phyloP scores from a whole-genome alignment of 2,113 vertebrate species.

The Pica pica region DNA sequence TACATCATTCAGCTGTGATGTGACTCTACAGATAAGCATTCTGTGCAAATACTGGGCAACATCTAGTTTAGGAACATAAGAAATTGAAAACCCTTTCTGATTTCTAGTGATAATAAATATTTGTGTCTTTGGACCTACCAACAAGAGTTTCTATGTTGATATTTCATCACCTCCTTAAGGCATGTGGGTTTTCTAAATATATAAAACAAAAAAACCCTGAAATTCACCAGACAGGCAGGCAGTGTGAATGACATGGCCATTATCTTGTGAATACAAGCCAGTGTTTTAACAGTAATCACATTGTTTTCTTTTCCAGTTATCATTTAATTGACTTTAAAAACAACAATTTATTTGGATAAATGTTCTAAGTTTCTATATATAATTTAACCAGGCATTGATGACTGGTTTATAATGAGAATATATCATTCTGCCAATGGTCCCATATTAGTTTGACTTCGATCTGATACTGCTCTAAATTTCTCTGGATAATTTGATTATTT shows the following conservation, averaged over 20 bases:
- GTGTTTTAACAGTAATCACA: background rate
- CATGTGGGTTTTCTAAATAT: background rate
- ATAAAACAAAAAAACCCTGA: background rate
- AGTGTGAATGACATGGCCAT: background rate
- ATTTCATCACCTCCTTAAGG: background rate
- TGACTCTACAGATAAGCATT: background rate
- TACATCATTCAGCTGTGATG: background rate
- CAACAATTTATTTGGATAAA: background rate
- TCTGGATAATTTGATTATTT: background rate
- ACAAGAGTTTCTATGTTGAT: background rate
- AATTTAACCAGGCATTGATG: background rate
- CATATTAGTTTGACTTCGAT: background rate
- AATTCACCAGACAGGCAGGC: background rate
- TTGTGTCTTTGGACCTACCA: background rate
- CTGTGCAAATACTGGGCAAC: background rate
- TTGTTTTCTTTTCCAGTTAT: background rate
- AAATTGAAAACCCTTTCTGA: background rate
- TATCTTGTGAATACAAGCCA: background rate
- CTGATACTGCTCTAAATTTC: background rate
- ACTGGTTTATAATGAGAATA: background rate
- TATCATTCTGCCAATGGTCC: background rate
- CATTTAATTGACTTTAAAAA: background rate
- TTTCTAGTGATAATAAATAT: background rate
- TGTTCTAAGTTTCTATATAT: background rate
- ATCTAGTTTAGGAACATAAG: background rate